Evolutionary conservation across 2,888 invertebrate species (phyloP).

Genomic region (Lissonota sp.): DNA sequence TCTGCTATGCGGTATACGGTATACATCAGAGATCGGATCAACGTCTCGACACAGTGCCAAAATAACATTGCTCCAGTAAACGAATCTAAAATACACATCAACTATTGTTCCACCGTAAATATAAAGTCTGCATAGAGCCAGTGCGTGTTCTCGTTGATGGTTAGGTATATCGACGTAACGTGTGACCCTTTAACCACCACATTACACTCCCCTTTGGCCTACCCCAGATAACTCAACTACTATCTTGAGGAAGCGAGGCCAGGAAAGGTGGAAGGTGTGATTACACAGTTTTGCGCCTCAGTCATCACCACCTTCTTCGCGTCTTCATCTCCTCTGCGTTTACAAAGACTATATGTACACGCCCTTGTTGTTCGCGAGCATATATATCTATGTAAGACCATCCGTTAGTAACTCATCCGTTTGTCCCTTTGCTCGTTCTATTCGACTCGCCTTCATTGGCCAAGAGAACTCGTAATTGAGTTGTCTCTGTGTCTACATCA

Average conservation of each 20-base stretch:
- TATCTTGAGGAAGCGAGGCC: slow-evolving; percentile 23
- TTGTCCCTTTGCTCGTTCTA: slow-evolving; percentile 4
- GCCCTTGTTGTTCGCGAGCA: slow-evolving; percentile 31
- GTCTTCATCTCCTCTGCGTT: slow-evolving; percentile 67
- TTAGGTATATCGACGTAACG: slow-evolving; percentile 6
- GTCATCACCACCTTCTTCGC: slow-evolving; percentile 62
- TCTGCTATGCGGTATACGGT: too few species aligned
- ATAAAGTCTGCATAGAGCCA: background rate
- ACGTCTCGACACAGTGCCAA: too few species aligned
- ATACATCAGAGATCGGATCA: too few species aligned
- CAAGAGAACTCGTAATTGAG: slow-evolving; percentile 66
- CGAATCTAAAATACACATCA: too few species aligned
- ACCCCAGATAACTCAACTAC: slow-evolving; percentile 34
- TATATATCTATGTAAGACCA: slow-evolving; percentile 15
- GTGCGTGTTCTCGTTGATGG: slow-evolving; percentile 2
- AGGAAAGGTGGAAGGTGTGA: slow-evolving; percentile 55
- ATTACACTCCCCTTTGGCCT: slow-evolving; percentile 40
- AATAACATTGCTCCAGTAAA: too few species aligned
- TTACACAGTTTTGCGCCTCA: slow-evolving; percentile 67
- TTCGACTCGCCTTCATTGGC: slow-evolving; percentile 41
- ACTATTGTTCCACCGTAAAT: background rate
- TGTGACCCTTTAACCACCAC: slow-evolving; percentile 3
- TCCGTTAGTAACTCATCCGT: slow-evolving; percentile 17
- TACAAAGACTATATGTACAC: slow-evolving; percentile 27
- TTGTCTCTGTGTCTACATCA: slow-evolving; percentile 64